Evolutionary conservation across 2,888 invertebrate species (phyloP).

Genomic region (Argyresthia albistria): DNA sequence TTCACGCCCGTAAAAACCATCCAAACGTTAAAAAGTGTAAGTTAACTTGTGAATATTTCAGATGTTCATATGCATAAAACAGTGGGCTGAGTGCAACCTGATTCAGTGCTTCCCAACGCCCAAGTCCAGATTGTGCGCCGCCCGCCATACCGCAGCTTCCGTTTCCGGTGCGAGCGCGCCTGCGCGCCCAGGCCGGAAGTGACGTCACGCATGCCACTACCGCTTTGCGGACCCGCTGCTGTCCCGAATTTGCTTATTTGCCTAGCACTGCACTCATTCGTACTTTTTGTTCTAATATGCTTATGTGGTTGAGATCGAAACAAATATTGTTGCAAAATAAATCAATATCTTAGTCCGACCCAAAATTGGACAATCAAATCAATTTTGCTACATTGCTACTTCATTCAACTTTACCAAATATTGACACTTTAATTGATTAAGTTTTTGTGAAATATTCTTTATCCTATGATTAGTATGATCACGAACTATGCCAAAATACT

Average conservation of each 20-base stretch:
- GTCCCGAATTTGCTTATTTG: slow-evolving; percentile 1
- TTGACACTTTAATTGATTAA: no score
- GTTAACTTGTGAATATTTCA: slow-evolving; percentile 4
- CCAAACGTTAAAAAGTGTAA: neutral
- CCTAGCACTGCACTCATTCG: no score
- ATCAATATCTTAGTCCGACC: slow-evolving; percentile 17
- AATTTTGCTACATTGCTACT: neutral
- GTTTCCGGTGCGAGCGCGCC: slow-evolving; percentile 56
- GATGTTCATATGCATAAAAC: slow-evolving; percentile 1
- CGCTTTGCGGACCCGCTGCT: slow-evolving; percentile 22
- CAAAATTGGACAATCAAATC: neutral
- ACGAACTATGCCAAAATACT: no score
- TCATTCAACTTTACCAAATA: neutral
- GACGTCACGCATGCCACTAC: slow-evolving; percentile 45
- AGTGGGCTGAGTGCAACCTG: slow-evolving; percentile 46
- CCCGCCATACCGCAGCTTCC: slow-evolving; percentile 66
- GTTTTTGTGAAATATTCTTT: no score
- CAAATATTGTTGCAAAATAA: no score
- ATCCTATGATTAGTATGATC: no score
- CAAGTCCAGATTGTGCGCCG: slow-evolving; percentile 67
- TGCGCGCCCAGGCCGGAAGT: slow-evolving; percentile 40
- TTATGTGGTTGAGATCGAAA: no score
- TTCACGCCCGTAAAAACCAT: neutral
- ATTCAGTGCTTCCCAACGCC: slow-evolving; percentile 66
- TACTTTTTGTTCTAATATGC: no score